Base-by-base conservation (phyloP, 2,113 vertebrate genomes). In the Charina bottae region DNA sequence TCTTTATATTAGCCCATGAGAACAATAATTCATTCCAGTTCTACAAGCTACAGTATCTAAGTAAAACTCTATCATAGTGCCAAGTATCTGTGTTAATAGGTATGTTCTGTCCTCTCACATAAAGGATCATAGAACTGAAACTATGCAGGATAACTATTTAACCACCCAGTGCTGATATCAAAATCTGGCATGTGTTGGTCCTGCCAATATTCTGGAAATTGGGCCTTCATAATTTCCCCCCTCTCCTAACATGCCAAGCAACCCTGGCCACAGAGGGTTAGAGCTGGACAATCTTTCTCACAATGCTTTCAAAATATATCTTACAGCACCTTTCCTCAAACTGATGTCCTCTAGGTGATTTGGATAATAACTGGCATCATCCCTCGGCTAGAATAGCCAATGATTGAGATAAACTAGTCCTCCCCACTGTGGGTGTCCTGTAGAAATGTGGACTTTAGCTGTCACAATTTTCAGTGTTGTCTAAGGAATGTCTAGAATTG, bases 21-120 rank as follows among this genome's bases (percentile, higher is more conserved):
- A 92, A 89, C 89, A 85, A 33, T 89, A 85, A 2, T 94, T 92
- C 91, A 85, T 62, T 60, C 90, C 58, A 53, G 90, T 85, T 21
- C 83, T 33, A 37, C 78, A 12, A 83, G 90, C 92, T 93, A n/a
- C n/a, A n/a, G n/a, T n/a, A 86, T 28, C 10, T 1, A 42, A 93
- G 56, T 93, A 90, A 89, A 94, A 37, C 88, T 89, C 5, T 54
- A 93, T 89, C 3, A 0, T 78, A 92, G 85, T 24, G 90, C 46
- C 37, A 60, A 84, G 55, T 85, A 5, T 85, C 59, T 49, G 12
- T 60, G 9, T 15, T 62, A 33, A 24, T 84, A 64, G 7, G 17
- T 42, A 87, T 19, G 33, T 46, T 87, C n/a, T 59, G 37, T 37
- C 58, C 24, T 60, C 21, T 42, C 15, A 86, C 55, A 59, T 23